Base-by-base conservation (phyloP, 2,113 vertebrate genomes). In the Chlorodrepanis virens region DNA sequence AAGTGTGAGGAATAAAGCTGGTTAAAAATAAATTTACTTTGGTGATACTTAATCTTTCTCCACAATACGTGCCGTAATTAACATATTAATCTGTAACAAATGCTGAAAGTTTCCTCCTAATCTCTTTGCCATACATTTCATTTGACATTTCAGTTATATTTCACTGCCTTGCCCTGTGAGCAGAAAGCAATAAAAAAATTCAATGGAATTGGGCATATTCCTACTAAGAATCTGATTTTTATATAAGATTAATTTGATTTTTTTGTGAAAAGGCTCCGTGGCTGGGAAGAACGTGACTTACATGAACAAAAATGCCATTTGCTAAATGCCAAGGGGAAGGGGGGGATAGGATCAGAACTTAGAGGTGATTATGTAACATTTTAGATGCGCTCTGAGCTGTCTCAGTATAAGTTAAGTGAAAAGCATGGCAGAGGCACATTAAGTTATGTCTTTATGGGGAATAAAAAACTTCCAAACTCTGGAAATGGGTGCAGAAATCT, bases 11-110 rank as follows among this genome's bases (percentile, higher is more conserved):
- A 87, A 80, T 87, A 96, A 97, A 97, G 89, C 91, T 93, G 87
- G 84, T 95, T 94, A 96, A 97, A 97, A 97, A 97, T 96, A 97
- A 96, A 96, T 97, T 97, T 96, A 91, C 91, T 96, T 97, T 96
- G 93, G 92, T 94, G 93, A 87, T 94, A 72, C 84, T 97, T 97
- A 95, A 97, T 97, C 92, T 97, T 93, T 89, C 93, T 42, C 37
- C 39, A 93, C 87, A 95, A 91, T 90, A 83, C 31, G 69, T 91
- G 54, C 84, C 54, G 18, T 96, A 97, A 97, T 98, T 97, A 97
- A 95, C 94, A 96, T 97, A 96, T 94, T 97, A 94, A 97, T 96
- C 95, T 97, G 88, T 95, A 95, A 94, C 77, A 95, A 97, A 97
- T 89, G 65, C 67, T 90, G 11, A 67, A 96, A 97, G 63, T 97